Evolutionary conservation across 2,113 vertebrate species (phyloP), one percentile per base, ranked within the genome.

Genomic region (Mesitornis unicolor): DNA sequence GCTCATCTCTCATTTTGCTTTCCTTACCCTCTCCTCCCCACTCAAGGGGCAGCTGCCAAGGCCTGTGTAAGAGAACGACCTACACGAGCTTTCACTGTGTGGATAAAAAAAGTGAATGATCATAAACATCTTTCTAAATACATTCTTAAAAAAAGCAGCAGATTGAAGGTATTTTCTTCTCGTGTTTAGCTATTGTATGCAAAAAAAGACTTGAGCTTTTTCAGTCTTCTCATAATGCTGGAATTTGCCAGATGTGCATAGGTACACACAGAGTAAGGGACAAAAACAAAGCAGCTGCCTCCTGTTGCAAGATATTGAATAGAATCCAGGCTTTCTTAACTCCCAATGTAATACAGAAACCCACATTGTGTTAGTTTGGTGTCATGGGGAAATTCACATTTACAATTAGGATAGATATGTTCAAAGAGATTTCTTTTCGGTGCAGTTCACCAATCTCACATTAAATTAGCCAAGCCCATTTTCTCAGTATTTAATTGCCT

Each of bases 351-450:
- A 77, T 26, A 84, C 33, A 70, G 77, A 78, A 57, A 40, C 19
- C 56, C 40, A 11, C 21, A 35, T 6, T 51, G 36, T 36, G 57
- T 36, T 56, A 26, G 19, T 22, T 86, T 56, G 12, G 61, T 56
- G 68, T 45, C 33, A 29, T 4, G 11, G 40, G 35, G 40, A 95
- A 57, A 73, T 38, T 2, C 56, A 59, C 73, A 69, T 77, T 95
- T 84, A 84, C 80, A 74, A 36, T 75, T 59, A 64, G 68, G 45
- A 81, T 47, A 75, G 67, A 93, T 48, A 35, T 43, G 16, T 73
- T 88, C 84, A 93, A 87, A 91, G 53, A 74, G 81, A 89, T 74
- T 93, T 68, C 70, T n/a, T n/a, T n/a, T 84, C 56, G 64, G n/a
- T 26, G 59, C 43, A 82, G 76, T 65, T 92, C 61, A 77, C 38